Evolutionary conservation across 2,113 vertebrate genomes (phyloP).

Genomic region (Indicator indicator): DNA sequence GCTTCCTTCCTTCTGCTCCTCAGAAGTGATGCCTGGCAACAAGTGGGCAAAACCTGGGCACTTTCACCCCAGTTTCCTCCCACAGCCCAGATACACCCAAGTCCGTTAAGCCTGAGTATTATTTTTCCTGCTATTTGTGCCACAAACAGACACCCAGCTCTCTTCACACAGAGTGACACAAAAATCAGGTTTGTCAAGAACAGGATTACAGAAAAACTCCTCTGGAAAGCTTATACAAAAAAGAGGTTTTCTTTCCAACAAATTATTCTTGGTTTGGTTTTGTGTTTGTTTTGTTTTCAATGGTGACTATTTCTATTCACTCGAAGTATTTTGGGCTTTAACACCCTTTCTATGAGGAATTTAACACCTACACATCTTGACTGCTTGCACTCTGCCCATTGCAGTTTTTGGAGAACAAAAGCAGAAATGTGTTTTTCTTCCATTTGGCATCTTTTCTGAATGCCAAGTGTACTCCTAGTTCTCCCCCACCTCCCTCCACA

Average conservation of each 20-base stretch:
- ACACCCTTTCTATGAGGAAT: neutral
- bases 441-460: slow-evolving; percentile 25
- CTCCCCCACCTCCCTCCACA: slow-evolving; percentile 47
- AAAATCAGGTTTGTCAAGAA: neutral
- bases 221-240: neutral
- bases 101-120: fast-evolving
- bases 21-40: fast-evolving
- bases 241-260: neutral
- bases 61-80: neutral
- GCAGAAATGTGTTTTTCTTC: neutral
- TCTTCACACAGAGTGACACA: fast-evolving
- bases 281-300: neutral
- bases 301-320: neutral
- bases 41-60: neutral
- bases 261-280: neutral
- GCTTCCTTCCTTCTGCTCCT: neutral
- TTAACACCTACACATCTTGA: slow-evolving; percentile 18
- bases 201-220: neutral
- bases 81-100: fast-evolving
- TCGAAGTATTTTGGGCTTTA: neutral
- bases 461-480: slow-evolving; percentile 20
- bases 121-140: neutral
- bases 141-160: neutral
- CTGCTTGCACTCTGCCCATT: neutral
- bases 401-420: slow-evolving; percentile 24